Conservation (phyloP, 92 coral and sea anemone species). For the Palythoa grandis region DNA sequence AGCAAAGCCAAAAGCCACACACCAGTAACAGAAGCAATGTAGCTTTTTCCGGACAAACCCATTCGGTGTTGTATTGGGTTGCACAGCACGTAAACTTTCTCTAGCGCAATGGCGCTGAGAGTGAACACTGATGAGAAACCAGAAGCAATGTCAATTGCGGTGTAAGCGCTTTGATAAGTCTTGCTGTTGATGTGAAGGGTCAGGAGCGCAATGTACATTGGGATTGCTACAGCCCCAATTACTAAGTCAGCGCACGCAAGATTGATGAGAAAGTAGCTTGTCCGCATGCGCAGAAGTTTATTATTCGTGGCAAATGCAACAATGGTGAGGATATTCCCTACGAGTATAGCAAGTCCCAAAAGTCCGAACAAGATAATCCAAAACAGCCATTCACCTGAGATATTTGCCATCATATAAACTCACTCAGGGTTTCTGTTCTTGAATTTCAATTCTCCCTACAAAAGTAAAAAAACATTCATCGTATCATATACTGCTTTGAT, state of each 20-base stretch:
- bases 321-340: background rate
- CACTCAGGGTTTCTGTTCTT: background rate
- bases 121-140: conserved; percentile 68
- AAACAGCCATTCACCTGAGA: background rate
- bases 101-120: conserved; percentile 54
- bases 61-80: conserved; percentile 50
- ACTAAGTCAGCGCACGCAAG: conserved; percentile 8
- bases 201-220: conserved; percentile 26
- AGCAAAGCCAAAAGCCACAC: conserved; percentile 65
- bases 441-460: background rate
- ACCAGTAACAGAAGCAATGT: conserved; percentile 33
- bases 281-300: conserved; percentile 8
- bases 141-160: conserved; percentile 60
- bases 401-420: background rate
- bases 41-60: background rate
- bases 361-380: conserved; percentile 5
- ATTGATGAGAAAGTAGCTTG: conserved; percentile 12
- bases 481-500: background rate
- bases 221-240: background rate
- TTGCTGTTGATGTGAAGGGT: conserved; percentile 1
- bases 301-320: background rate
- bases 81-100: conserved; percentile 52
- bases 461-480: background rate
- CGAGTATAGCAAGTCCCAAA: background rate
- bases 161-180: conserved; percentile 13